These are phyloP conservation scores for Syrmaticus mikado DNA, from an alignment of 2,113 vertebrate species.

Conservation along the genomic window DNA sequence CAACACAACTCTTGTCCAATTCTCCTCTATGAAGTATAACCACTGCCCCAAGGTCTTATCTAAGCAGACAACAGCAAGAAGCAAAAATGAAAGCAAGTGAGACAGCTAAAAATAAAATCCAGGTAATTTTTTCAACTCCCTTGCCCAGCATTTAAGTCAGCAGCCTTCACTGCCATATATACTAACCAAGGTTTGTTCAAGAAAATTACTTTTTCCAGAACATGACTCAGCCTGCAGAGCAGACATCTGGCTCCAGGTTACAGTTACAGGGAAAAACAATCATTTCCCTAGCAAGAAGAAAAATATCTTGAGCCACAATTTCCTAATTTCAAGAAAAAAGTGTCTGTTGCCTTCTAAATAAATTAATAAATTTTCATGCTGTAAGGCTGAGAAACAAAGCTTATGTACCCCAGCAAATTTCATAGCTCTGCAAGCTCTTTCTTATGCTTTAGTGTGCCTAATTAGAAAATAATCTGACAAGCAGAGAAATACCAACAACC, in stretches of 20 bases:
- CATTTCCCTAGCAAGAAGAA: background rate
- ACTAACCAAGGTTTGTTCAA: background rate
- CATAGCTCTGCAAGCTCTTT: background rate
- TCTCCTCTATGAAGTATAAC: background rate
- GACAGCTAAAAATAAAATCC: background rate
- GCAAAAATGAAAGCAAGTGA: background rate
- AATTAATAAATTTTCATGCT: background rate
- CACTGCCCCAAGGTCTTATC: background rate
- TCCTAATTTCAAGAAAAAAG: background rate
- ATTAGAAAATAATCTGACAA: slow-evolving; percentile 47
- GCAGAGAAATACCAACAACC: slow-evolving; percentile 38
- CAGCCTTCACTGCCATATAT: background rate
- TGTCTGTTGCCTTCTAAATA: background rate
- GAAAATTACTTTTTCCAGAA: background rate
- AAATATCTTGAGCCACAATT: background rate
- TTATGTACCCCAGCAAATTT: background rate
- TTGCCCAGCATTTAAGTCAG: background rate
- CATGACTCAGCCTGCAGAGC: background rate
- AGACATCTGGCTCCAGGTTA: background rate
- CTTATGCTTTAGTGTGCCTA: slow-evolving; percentile 33
- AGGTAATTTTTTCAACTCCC: background rate
- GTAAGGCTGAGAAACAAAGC: background rate
- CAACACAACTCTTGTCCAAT: background rate
- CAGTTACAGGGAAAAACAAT: background rate
- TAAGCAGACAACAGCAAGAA: background rate